Evolutionary conservation across 2,113 vertebrate genomes (phyloP).

Genomic region (Charadrius vociferus): DNA sequence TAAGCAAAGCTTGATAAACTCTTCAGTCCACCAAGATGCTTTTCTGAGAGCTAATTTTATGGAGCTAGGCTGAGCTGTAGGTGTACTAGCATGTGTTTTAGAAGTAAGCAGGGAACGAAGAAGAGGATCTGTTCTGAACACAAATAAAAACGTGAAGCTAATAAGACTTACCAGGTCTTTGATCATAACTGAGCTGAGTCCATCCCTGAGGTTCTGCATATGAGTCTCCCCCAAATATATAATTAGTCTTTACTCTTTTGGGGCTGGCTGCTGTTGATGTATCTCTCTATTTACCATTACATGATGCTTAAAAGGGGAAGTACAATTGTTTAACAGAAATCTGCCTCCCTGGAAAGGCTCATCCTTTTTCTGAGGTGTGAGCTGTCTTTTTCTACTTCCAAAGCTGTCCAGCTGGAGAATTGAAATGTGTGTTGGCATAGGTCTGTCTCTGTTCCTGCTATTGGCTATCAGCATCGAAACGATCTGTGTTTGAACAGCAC

Average conservation of each 20-base stretch:
- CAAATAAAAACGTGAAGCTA: neutral
- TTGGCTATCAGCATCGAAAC: neutral
- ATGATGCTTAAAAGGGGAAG: neutral
- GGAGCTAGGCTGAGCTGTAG: neutral
- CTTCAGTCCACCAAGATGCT: neutral
- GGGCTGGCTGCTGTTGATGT: neutral
- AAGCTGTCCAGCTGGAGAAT: neutral
- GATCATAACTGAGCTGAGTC: neutral
- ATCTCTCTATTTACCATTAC: neutral
- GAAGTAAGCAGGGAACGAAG: neutral
- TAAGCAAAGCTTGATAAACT: neutral
- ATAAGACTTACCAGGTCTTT: neutral
- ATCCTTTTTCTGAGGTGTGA: neutral
- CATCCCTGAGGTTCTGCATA: neutral
- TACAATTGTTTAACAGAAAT: neutral
- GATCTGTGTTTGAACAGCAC: neutral
- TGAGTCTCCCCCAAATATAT: neutral
- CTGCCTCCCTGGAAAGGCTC: neutral
- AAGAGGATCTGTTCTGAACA: neutral
- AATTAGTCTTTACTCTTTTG: neutral
- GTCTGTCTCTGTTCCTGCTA: neutral
- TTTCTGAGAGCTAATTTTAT: neutral
- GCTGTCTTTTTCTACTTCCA: neutral
- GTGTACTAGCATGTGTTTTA: neutral
- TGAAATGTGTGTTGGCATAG: neutral